These are phyloP conservation scores for Isichthys henryi DNA, from an alignment of 2,113 vertebrate species.

Conservation along the genomic window DNA sequence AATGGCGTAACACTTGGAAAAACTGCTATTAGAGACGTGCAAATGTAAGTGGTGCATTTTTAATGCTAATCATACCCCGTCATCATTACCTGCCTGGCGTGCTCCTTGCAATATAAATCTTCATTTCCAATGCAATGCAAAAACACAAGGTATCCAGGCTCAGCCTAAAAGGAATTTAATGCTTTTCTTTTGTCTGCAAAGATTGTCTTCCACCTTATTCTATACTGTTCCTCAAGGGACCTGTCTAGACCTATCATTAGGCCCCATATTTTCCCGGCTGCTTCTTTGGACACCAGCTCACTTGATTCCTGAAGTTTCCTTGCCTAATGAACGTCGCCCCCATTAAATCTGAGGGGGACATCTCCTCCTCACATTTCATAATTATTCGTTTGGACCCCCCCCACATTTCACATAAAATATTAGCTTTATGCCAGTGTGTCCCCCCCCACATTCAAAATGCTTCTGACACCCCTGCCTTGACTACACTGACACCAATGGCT, in stretches of 20 bases:
- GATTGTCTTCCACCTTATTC: neutral
- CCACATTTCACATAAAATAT: too few species aligned
- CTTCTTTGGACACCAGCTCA: neutral
- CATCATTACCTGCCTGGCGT: neutral
- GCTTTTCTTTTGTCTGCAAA: neutral
- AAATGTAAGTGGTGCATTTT: neutral
- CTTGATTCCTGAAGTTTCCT: neutral
- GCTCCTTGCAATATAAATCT: neutral
- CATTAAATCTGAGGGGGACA: too few species aligned
- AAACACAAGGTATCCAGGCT: neutral
- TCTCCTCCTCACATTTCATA: too few species aligned
- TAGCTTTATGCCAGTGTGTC: too few species aligned
- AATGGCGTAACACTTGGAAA: neutral
- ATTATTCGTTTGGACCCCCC: too few species aligned
- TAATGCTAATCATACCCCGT: neutral
- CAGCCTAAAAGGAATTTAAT: neutral
- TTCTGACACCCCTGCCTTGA: neutral
- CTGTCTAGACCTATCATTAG: neutral
- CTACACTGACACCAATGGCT: conserved; percentile 6
- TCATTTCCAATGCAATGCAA: neutral
- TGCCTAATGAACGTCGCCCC: neutral
- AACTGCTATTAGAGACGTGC: neutral
- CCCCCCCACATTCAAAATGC: too few species aligned
- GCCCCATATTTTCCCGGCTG: neutral
- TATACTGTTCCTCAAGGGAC: too few species aligned